Percentiles rank a stretch among this genome's conserved stretches.
Evolutionary conservation across 2,113 vertebrate species (phyloP).

Genomic region (Pelecanus crispus): DNA sequence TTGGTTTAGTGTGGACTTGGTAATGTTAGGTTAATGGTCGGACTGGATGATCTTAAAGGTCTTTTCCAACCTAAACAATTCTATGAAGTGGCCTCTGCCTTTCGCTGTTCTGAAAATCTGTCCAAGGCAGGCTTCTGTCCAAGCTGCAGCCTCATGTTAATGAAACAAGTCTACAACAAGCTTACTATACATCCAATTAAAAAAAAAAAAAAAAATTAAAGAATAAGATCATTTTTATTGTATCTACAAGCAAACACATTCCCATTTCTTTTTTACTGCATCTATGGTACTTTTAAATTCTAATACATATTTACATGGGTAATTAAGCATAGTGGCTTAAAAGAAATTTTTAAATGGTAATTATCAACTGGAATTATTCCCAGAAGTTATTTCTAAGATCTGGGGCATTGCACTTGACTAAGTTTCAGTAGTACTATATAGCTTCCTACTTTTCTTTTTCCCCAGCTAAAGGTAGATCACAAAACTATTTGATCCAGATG

Average conservation of each 20-base stretch:
- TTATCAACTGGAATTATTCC: slow-evolving; percentile 52
- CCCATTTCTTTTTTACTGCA: not conserved
- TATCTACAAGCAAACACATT: slow-evolving; percentile 19
- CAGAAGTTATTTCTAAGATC: slow-evolving; percentile 30
- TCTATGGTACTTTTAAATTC: slow-evolving; percentile 8
- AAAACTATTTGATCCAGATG: not conserved
- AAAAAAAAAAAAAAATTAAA: too few species aligned
- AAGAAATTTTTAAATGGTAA: slow-evolving; percentile 21
- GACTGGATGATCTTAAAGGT: too few species aligned
- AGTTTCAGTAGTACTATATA: not conserved
- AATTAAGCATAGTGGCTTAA: slow-evolving; percentile 42
- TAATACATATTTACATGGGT: slow-evolving; percentile 56
- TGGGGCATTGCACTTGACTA: slow-evolving; percentile 37
- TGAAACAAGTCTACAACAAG: not conserved
- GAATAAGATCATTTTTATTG: not conserved
- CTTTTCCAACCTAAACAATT: too few species aligned
- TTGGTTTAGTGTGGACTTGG: too few species aligned
- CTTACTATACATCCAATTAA: not conserved
- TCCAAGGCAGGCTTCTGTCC: not conserved
- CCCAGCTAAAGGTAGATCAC: not conserved
- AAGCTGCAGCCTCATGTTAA: not conserved
- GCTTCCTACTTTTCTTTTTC: not conserved
- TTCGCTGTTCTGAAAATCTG: not conserved
- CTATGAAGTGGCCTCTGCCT: not conserved
- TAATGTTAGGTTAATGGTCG: too few species aligned